These are phyloP conservation scores for Drosophila pseudoananassae DNA, from an alignment of 1,140 invertebrate species.

Conservation along the genomic window DNA sequence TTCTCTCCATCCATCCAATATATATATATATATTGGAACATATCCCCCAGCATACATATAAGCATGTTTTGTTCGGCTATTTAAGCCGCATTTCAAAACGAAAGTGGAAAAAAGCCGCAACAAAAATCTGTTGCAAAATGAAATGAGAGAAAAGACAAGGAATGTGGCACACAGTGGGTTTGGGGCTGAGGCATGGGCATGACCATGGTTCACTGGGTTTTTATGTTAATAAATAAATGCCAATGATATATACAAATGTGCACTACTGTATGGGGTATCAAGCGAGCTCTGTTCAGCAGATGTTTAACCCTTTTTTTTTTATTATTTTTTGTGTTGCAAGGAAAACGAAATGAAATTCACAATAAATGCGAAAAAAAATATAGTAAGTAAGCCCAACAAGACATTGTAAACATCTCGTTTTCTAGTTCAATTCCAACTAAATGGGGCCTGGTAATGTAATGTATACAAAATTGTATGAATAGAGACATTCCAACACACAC, in stretches of 20 bases:
- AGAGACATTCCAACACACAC: not conserved
- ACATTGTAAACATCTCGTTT: slow-evolving; percentile 76
- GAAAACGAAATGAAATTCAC: slow-evolving; percentile 12
- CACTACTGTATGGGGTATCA: slow-evolving; percentile 6
- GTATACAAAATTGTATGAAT: slow-evolving; percentile 63
- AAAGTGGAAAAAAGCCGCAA: slow-evolving; percentile 55
- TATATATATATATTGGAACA: not conserved
- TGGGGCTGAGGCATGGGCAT: slow-evolving; percentile 20
- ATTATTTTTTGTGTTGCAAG: not conserved
- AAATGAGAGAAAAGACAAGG: slow-evolving; percentile 46
- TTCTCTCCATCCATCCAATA: too few species aligned
- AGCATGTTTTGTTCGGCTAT: slow-evolving; percentile 20
- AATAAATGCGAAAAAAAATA: slow-evolving; percentile 45
- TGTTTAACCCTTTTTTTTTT: slow-evolving; percentile 11
- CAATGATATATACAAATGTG: slow-evolving; percentile 40
- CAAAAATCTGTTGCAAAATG: slow-evolving; percentile 43
- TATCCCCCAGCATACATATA: slow-evolving; percentile 1
- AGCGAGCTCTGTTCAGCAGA: slow-evolving; percentile 30
- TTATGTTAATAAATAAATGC: slow-evolving; percentile 79
- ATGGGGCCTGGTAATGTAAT: slow-evolving; percentile 75
- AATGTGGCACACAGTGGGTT: slow-evolving; percentile 49
- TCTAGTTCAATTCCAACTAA: slow-evolving; percentile 81
- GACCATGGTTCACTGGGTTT: slow-evolving; percentile 76
- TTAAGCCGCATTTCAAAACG: slow-evolving; percentile 62
- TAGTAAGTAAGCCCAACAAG: slow-evolving; percentile 25